Evolutionary conservation across 2,888 invertebrate genomes (phyloP).

Genomic region (Allophyes oxyacanthae): DNA sequence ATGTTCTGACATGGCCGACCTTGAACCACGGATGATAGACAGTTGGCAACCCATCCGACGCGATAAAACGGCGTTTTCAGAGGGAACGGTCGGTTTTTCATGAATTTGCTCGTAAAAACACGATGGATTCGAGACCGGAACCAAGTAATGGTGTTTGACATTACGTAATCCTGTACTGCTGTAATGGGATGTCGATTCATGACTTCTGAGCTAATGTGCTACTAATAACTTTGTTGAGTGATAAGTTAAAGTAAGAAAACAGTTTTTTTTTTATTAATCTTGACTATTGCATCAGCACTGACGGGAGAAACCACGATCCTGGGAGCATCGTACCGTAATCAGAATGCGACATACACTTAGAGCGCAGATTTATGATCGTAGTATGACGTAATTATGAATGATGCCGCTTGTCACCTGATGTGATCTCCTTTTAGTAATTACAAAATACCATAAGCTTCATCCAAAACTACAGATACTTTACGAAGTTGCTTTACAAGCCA

Average conservation of each 20-base stretch:
- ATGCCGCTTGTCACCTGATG: too few relatives aligned
- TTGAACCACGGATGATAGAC: slow-evolving; percentile 66
- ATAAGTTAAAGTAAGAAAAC: slow-evolving; percentile 1
- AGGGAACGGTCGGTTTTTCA: slow-evolving; percentile 57
- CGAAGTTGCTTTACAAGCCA: too few relatives aligned
- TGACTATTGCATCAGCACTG: neutral
- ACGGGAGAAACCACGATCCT: neutral
- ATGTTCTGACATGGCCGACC: slow-evolving; percentile 64
- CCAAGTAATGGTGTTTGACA: slow-evolving; percentile 38
- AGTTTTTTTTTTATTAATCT: too few relatives aligned
- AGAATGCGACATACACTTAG: too few relatives aligned
- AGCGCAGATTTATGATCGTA: too few relatives aligned
- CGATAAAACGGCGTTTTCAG: slow-evolving; percentile 57
- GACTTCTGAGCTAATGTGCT: slow-evolving; percentile 15
- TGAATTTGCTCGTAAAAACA: slow-evolving; percentile 49
- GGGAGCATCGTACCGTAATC: too few relatives aligned
- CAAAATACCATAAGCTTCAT: too few relatives aligned
- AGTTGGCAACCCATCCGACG: slow-evolving; percentile 64
- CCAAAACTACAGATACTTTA: too few relatives aligned
- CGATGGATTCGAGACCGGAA: slow-evolving; percentile 49
- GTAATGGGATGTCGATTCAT: slow-evolving; percentile 25
- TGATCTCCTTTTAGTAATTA: too few relatives aligned
- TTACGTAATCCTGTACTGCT: slow-evolving; percentile 44
- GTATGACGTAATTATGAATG: too few relatives aligned
- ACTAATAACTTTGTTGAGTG: slow-evolving; percentile 32